Evolutionary conservation across 2,797 vertebrate species (phyloP), one percentile per base, ranked within the genome.

Genomic region (Apodemus agrarius): DNA sequence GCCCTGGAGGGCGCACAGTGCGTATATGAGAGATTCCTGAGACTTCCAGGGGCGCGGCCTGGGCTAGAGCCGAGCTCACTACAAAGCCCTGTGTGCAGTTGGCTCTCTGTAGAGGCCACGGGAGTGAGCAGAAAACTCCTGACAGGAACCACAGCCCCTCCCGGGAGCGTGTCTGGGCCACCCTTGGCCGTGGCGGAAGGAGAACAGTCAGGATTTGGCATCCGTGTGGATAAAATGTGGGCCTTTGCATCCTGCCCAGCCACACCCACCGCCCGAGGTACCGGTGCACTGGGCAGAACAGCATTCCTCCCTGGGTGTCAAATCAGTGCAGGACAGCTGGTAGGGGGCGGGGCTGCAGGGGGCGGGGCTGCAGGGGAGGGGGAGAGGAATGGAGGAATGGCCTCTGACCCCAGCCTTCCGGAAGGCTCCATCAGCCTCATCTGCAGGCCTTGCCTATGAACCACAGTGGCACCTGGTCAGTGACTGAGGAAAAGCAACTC

Each of bases 161-260:
- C 92, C 89, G 1, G 92, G 40, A 97, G 93, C 29, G 34, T 59
- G 57, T 40, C 87, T 67, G 52, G 91, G 75, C 31, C n/a, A 17
- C 24, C 14, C 8, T 9, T 90, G 0, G 0, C 97, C 94, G 93
- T 96, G 95, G 93, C 84, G 65, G 0, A 22, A 37, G 76, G 92
- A 94, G 91, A 84, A 97, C 93, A 99, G 99, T 78, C 98, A 98
- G 98, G 98, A 99, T 0, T 99, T 17, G 99, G 99, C 37, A 99
- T 99, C 98, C 99, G 99, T 98, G 99, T 99, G 99, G 99, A 99
- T 95, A 99, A 98, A 26, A 99, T 99, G 83, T 99, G 99, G 3
- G 94, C 99, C 26, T 99, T 99, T 19, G 99, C 87, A 99, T 99
- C 97, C 98, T 99, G 94, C 99, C 99, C 0, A 99, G 99, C 98